A percentile compares a stretch with the other conserved stretches of the same genome.
phyloP scores from a whole-genome alignment of 2,888 invertebrate species.

The Drosophila stalkeri region DNA sequence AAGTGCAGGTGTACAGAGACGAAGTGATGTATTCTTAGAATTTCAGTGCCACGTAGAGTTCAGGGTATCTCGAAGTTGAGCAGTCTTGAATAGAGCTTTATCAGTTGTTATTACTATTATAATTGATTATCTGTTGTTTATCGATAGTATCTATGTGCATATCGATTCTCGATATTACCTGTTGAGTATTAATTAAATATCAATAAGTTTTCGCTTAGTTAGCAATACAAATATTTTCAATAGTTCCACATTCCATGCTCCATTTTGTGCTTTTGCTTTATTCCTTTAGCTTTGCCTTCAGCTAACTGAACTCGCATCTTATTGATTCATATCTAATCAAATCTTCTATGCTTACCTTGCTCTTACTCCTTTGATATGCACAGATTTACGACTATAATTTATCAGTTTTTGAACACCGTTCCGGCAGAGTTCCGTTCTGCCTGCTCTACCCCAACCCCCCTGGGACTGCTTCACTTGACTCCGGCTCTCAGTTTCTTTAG shows the following conservation, averaged over 20 bases:
- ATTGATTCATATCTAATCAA: background rate
- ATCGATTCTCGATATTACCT: background rate
- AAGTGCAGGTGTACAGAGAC: no score
- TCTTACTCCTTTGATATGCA: background rate
- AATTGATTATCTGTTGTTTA: no score
- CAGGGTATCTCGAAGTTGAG: no score
- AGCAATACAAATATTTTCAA: background rate
- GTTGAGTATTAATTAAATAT: background rate
- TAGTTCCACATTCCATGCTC: background rate
- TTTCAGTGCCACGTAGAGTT: no score
- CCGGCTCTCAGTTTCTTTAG: background rate
- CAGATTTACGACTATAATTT: background rate
- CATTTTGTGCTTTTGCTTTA: background rate
- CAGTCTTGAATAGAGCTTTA: no score
- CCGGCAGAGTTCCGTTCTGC: no score
- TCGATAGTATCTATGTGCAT: no score
- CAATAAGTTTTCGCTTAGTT: background rate
- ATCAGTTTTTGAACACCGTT: background rate
- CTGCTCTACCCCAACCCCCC: no score
- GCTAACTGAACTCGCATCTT: background rate
- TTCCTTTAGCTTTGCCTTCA: background rate
- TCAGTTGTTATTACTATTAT: no score
- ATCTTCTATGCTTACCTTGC: background rate
- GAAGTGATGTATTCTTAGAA: no score
- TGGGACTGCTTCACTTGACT: background rate